phyloP scores from a whole-genome alignment of 2,888 invertebrate genomes.

The Macropis europaea region DNA sequence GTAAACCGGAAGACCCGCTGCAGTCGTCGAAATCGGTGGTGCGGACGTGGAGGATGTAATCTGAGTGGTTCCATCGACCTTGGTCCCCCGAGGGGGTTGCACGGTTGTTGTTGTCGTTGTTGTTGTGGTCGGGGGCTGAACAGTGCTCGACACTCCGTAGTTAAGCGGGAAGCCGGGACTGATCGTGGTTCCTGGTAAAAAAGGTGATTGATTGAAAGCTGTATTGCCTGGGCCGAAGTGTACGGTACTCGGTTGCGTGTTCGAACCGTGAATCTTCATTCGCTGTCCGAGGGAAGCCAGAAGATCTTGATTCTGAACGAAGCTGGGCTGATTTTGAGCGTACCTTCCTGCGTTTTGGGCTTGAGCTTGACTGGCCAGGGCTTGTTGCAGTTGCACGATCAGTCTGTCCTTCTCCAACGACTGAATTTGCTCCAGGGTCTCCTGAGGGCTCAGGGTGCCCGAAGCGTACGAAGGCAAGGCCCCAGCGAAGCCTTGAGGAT shows the following conservation, averaged over 20 bases:
- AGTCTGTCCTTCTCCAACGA: conserved; percentile 73
- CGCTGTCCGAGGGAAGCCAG: conserved; percentile 54
- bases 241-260: conserved; percentile 36
- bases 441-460: conserved; percentile 67
- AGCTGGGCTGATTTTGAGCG: conserved; percentile 64
- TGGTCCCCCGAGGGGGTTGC: conserved; percentile 45
- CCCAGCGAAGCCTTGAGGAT: conserved; percentile 48
- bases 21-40: conserved; percentile 22
- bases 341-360: conserved; percentile 59
- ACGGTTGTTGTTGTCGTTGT: conserved; percentile 46
- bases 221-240: conserved; percentile 36
- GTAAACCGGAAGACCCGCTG: conserved; percentile 62
- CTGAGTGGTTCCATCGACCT: conserved; percentile 56
- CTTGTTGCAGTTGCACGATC: conserved; percentile 71
- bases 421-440: conserved; percentile 68
- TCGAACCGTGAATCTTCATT: conserved; percentile 46
- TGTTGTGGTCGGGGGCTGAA: conserved; percentile 51
- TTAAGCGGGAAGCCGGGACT: conserved; percentile 55
- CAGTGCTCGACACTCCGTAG: conserved; percentile 59
- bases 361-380: conserved; percentile 61
- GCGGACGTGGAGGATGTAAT: conserved; percentile 45
- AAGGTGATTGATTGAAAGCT: conserved; percentile 60
- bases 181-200: conserved; percentile 58
- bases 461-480: conserved; percentile 72
- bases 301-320: conserved; percentile 60